A percentile compares a stretch with the other conserved stretches of the same genome.
Evolutionary conservation across 2,888 invertebrate species (phyloP).

Genomic region (Morpho deidamia): DNA sequence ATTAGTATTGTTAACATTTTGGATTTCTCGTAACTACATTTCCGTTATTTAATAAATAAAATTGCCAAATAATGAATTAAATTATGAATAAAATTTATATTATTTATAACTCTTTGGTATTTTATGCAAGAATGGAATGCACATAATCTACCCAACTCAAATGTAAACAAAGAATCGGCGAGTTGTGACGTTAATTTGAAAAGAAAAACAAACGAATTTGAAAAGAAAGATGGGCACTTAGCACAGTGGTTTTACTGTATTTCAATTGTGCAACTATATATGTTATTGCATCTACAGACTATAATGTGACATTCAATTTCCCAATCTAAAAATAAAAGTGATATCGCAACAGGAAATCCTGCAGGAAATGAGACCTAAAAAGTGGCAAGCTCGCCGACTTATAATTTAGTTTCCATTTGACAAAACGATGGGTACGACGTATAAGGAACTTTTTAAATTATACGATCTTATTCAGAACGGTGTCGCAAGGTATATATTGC

Average conservation of each 20-base stretch:
- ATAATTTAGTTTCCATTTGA: conserved; percentile 39
- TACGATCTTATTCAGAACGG: conserved; percentile 82
- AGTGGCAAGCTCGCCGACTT: conserved; percentile 48
- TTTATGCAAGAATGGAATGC: neutral
- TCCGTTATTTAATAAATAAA: no score
- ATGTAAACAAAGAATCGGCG: conserved; percentile 48
- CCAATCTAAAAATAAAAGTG: conserved; percentile 38
- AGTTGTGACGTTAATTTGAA: conserved; percentile 59
- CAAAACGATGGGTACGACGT: conserved; percentile 59
- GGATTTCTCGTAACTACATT: no score
- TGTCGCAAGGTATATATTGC: conserved; percentile 70
- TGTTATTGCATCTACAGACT: conserved; percentile 5
- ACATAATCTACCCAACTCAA: conserved; percentile 26
- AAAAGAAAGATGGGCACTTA: conserved; percentile 14
- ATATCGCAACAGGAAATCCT: conserved; percentile 50
- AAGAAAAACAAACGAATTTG: conserved; percentile 43
- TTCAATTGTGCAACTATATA: neutral
- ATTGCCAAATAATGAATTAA: no score
- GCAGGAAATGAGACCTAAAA: conserved; percentile 61
- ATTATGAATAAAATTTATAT: neutral
- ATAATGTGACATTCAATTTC: conserved; percentile 16
- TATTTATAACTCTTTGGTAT: neutral
- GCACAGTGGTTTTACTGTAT: conserved; percentile 16
- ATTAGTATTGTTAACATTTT: no score
- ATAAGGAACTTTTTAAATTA: conserved; percentile 70